Evolutionary conservation across 2,888 invertebrate species (phyloP).

Genomic region (Calliphora vomitoria): DNA sequence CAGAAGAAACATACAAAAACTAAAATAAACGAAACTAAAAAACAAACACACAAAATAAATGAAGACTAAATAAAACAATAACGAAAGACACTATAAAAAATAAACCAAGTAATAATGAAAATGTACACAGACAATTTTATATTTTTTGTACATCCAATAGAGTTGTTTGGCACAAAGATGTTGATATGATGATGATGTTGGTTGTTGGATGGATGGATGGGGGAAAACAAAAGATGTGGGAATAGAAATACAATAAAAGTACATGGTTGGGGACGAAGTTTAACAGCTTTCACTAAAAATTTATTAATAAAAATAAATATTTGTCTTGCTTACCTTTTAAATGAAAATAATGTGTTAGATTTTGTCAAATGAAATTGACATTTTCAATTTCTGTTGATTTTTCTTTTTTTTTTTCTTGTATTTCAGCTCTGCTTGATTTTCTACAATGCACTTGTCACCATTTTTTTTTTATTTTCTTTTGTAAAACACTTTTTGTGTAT

Average conservation of each 20-base stretch:
- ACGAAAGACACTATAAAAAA: slow-evolving; percentile 37
- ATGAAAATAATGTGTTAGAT: slow-evolving; percentile 18
- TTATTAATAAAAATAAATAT: slow-evolving; percentile 21
- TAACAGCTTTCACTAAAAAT: slow-evolving; percentile 61
- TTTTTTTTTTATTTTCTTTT: slow-evolving; percentile 46
- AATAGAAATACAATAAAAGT: slow-evolving; percentile 3
- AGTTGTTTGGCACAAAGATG: slow-evolving; percentile 15
- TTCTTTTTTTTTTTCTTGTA: slow-evolving; percentile 11
- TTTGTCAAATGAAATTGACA: slow-evolving; percentile 30
- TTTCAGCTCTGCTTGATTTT: slow-evolving; percentile 30
- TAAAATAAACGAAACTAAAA: slow-evolving; percentile 1
- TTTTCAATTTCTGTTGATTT: slow-evolving; percentile 36
- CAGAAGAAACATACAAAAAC: slow-evolving; percentile 37
- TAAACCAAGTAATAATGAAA: slow-evolving; percentile 29
- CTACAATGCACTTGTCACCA: slow-evolving; percentile 70
- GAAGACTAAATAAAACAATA: slow-evolving; percentile 12
- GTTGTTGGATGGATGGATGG: neutral
- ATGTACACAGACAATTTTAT: slow-evolving; percentile 53
- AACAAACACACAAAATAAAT: neutral
- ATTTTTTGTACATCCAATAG: slow-evolving; percentile 24
- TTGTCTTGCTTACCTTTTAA: slow-evolving; percentile 47
- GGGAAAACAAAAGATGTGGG: slow-evolving; percentile 14
- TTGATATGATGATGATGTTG: slow-evolving; percentile 8
- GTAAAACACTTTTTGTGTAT: slow-evolving; percentile 55
- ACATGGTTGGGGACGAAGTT: slow-evolving; percentile 3